Base-by-base conservation (phyloP, 2,888 invertebrate species). In the Morpho achilles region DNA sequence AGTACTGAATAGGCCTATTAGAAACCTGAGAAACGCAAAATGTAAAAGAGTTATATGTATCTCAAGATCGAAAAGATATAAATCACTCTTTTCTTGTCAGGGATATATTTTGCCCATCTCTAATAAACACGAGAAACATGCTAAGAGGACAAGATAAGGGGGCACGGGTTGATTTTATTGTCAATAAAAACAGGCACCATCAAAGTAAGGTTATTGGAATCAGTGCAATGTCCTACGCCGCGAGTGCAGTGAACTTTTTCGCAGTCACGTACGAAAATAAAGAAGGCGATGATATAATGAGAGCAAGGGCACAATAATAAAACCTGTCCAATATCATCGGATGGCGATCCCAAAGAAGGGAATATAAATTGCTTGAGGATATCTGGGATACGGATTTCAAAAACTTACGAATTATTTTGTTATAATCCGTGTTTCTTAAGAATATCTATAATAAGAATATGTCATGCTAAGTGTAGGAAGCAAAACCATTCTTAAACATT, bases 221-320 rank as follows among this genome's bases (percentile, higher is more conserved):
- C 65, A 66, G 69, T 71, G 72, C 72, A 71, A 69, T 68, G 76
- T 73, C 60, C 72, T 67, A 16, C 72, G 67, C 72, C 67, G 70
- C 65, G 69, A 80, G 82, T 78, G 74, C 82, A 80, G 68, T 83
- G 84, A 87, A 82, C 82, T 74, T 76, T 75, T 76, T 73, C 69
- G 70, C 73, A 72, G 72, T 63, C 68, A 69, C 70, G 67, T 67
- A 72, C 75, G 72, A 75, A 61, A 79, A 79, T 75, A 75, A 70
- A 72, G 69, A 65, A 62, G 67, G 63, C 70, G 74, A 74, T 79
- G 77, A 79, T 75, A 79, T 78, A 82, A 82, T 72, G 71, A 72
- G 76, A 69, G 74, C 80, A 84, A 84, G 82, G 83, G 76, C 77
- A 72, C 63, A 61, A 66, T 70, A 75, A 74, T 68, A 54, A 77